Evolutionary conservation across 92 coral and sea anemone genomes (phyloP), one percentile per base, ranked within the genome.

Genomic region (Heteractis magnifica): DNA sequence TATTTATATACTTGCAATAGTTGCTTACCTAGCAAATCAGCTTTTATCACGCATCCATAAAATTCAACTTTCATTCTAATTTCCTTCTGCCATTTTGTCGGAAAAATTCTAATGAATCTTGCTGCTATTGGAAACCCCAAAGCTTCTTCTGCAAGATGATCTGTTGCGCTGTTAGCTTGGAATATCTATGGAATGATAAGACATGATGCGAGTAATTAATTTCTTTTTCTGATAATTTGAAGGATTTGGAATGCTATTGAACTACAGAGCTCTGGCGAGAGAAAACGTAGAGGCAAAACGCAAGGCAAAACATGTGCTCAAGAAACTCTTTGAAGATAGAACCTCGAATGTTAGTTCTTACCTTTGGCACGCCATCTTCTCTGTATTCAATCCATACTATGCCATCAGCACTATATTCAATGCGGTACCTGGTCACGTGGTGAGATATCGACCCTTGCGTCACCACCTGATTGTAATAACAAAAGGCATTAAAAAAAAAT

Each of bases 381-480:
- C 73, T 68, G 73, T 68, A 68, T 9, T 68, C 73, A 68, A 14
- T 68, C 73, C 73, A 68, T 68, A 11, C 15, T 68, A 68, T 26
- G 6, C 73, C 50, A 11, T 68, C 73, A 23, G 50, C 11, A 12
- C 73, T 68, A 50, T 68, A 10, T 68, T 68, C 73, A 68, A 68
- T 68, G 19, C 73, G 73, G 49, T 23, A 68, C 4, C 49, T 68
- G 73, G 73, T 20, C 49, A 68, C 73, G 19, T 68, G 73, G 4
- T 68, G 5, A 4, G 49, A 8, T 4, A 26, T 23, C 73, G 49
- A 68, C 23, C 73, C 73, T 26, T 68, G 73, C 10, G 73, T 68
- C 49, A 68, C 73, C 44, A 68, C 15, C 73, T 68, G 9, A 68
- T 18, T 18, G 18, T 62, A 18, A 1, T 18, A 62, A n/a, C 23